Percentiles rank a stretch among this genome's conserved stretches.
These are phyloP conservation scores for Papilio aristodemus DNA, from an alignment of 1,140 invertebrate species.

Conservation along the genomic window DNA sequence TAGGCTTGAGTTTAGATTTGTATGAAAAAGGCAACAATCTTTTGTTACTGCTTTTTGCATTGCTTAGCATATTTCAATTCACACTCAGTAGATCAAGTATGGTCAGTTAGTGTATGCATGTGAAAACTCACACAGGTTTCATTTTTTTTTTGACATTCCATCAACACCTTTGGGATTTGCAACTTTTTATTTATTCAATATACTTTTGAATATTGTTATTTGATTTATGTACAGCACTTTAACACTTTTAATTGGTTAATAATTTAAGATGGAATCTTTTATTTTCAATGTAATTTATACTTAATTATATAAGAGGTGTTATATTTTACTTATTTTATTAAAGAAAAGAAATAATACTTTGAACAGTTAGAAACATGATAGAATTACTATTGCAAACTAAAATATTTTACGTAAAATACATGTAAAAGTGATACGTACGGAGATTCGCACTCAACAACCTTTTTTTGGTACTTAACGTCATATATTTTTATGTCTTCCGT, in stretches of 20 bases:
- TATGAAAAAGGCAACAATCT: constrained; percentile 12
- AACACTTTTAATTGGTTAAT: background rate
- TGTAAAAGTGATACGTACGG: too few species aligned
- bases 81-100: constrained; percentile 2
- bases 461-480: too few species aligned
- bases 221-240: background rate
- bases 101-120: background rate
- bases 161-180: background rate
- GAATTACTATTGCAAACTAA: too few species aligned
- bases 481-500: too few species aligned
- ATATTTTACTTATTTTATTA: too few species aligned
- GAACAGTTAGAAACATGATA: too few species aligned
- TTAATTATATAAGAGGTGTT: too few species aligned
- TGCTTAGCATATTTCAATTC: constrained; percentile 8
- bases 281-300: background rate
- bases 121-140: background rate
- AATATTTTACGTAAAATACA: too few species aligned
- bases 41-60: background rate
- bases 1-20: background rate
- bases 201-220: background rate
- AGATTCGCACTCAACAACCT: too few species aligned
- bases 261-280: background rate
- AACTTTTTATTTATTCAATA: background rate
- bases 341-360: too few species aligned
- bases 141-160: background rate